Conservation (phyloP, 2,113 vertebrate species). For the Andinoacara biseriatus region DNA sequence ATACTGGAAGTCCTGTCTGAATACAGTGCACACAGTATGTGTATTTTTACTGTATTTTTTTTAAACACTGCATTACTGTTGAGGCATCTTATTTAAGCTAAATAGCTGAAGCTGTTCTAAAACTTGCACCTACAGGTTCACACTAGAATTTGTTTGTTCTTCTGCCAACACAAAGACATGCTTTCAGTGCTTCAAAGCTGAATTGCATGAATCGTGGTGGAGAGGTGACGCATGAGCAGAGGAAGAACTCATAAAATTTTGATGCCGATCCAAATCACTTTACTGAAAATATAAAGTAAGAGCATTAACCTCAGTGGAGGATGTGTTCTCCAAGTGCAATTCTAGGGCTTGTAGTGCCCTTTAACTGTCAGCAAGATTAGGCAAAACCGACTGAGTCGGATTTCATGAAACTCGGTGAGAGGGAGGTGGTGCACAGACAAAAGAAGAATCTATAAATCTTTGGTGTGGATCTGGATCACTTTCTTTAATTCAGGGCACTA, state of each 20-base stretch:
- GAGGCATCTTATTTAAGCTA: background rate
- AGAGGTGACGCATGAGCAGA: background rate
- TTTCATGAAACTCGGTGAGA: background rate
- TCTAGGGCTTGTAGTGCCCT: background rate
- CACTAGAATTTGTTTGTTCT: background rate
- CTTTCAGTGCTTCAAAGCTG: background rate
- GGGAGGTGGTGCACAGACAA: background rate
- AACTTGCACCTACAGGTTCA: background rate
- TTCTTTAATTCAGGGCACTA: background rate
- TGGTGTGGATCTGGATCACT: background rate
- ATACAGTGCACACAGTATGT: background rate
- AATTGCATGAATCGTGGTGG: background rate
- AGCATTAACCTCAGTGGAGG: background rate
- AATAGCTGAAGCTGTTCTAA: background rate
- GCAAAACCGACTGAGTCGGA: background rate
- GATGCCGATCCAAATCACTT: constrained; percentile 3
- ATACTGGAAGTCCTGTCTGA: background rate
- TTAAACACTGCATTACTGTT: background rate
- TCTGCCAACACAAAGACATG: background rate
- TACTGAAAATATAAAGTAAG: background rate
- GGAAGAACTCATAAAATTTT: constrained; percentile 1
- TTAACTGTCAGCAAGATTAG: background rate
- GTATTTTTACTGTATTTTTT: background rate
- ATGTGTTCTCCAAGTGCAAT: background rate
- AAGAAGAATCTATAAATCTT: background rate